Evolutionary conservation across 2,797 vertebrate genomes (phyloP).

Genomic region (Lithobates pipiens): DNA sequence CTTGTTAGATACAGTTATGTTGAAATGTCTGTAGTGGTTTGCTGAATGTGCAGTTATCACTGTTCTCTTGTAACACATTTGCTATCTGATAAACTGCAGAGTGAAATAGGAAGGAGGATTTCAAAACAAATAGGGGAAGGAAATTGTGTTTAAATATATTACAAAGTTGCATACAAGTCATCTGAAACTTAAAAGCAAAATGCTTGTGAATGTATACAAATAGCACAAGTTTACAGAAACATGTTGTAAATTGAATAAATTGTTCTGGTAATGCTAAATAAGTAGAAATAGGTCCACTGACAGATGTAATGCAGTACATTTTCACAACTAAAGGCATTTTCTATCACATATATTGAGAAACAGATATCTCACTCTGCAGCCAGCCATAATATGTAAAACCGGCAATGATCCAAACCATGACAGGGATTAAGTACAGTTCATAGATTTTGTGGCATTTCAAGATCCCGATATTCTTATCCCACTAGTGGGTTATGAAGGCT

Average conservation of each 20-base stretch:
- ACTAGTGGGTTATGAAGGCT: too few relatives aligned
- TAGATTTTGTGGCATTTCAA: too few relatives aligned
- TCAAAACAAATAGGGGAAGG: conserved; percentile 38
- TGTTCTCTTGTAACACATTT: conserved; percentile 18
- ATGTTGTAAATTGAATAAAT: too few relatives aligned
- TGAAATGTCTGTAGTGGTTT: conserved; percentile 14
- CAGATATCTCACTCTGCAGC: too few relatives aligned
- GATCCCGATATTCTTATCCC: too few relatives aligned
- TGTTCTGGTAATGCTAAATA: background rate
- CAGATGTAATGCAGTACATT: too few relatives aligned
- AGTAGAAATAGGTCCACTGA: too few relatives aligned
- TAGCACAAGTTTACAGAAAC: background rate
- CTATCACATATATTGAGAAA: too few relatives aligned
- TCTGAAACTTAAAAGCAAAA: background rate
- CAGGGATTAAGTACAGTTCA: too few relatives aligned
- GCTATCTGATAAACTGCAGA: background rate
- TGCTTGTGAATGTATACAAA: background rate
- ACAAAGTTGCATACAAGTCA: background rate
- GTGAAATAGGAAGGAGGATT: conserved; percentile 13
- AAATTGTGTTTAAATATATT: conserved; percentile 10
- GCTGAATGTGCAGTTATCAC: conserved; percentile 17
- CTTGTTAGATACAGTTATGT: conserved; percentile 5
- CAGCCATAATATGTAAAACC: too few relatives aligned
- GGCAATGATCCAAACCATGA: too few relatives aligned
- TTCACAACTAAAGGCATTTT: too few relatives aligned